A percentile compares a stretch with the other conserved stretches of the same genome.
phyloP scores from a whole-genome alignment of 2,888 invertebrate genomes.

The Hypselothyrea guttata region DNA sequence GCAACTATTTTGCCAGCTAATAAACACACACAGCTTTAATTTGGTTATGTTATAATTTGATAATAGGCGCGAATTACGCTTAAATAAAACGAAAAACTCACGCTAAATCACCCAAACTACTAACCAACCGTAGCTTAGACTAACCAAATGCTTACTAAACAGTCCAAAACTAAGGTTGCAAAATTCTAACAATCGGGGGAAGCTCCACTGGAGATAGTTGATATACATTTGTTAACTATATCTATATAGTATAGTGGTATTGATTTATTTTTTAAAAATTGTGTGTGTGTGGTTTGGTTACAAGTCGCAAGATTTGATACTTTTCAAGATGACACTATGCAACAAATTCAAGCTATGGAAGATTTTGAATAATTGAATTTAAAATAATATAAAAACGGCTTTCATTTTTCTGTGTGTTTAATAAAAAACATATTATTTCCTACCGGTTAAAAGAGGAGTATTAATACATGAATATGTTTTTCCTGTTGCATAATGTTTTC shows the following conservation, averaged over 20 bases:
- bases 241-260: neutral
- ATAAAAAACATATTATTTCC: too few species aligned
- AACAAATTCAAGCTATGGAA: too few species aligned
- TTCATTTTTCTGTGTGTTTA: too few species aligned
- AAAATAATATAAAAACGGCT: too few species aligned
- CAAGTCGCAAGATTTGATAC: neutral
- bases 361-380: too few species aligned
- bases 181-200: too few species aligned
- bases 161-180: too few species aligned
- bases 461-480: slow-evolving; percentile 33
- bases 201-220: neutral
- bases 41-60: slow-evolving; percentile 5
- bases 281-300: slow-evolving; percentile 19
- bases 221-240: neutral
- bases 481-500: slow-evolving; percentile 6
- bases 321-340: neutral
- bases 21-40: slow-evolving; percentile 8
- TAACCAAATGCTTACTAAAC: too few species aligned
- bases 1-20: slow-evolving; percentile 11
- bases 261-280: neutral
- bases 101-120: too few species aligned
- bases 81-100: neutral
- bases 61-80: too few species aligned
- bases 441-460: too few species aligned
- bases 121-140: neutral